Percentiles rank a stretch among this genome's conserved stretches.
phyloP scores from a whole-genome alignment of 2,797 vertebrate genomes.

The Gallinago nigripennis region DNA sequence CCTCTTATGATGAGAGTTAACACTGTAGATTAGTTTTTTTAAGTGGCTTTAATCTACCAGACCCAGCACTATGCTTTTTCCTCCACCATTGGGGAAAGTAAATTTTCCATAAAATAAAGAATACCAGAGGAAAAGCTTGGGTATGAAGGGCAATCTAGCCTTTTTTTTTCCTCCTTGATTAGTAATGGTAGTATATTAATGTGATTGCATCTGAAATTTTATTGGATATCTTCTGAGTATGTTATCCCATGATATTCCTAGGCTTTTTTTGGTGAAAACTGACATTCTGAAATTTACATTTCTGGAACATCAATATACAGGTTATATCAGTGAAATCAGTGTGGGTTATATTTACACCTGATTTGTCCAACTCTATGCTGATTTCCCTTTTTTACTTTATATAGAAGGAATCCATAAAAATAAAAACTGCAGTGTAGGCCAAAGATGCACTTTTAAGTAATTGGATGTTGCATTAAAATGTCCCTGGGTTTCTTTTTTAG shows the following conservation, averaged over 20 bases:
- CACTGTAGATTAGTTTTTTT: not conserved
- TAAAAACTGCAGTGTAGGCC: constrained; percentile 3
- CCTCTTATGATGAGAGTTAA: not conserved
- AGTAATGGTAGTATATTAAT: not conserved
- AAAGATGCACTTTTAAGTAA: constrained; percentile 60
- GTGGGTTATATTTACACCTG: not conserved
- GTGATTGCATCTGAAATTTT: not conserved
- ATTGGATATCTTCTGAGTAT: not conserved
- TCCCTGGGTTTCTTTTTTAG: constrained; percentile 72
- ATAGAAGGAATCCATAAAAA: constrained; percentile 12
- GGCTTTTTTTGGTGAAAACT: not conserved
- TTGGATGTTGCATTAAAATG: constrained; percentile 68
- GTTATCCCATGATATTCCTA: not conserved
- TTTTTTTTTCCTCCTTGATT: not conserved
- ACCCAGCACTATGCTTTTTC: not conserved
- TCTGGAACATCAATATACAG: not conserved
- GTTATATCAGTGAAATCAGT: not conserved
- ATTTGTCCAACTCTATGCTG: not conserved
- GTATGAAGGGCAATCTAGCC: not conserved
- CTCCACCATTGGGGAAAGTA: not conserved
- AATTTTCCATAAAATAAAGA: not conserved
- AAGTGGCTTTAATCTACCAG: not conserved
- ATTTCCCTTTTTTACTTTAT: not conserved
- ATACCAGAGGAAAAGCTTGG: not conserved
- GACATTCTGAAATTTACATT: not conserved